Evolutionary conservation across 2,797 vertebrate genomes (phyloP), one percentile per base, ranked within the genome.

Genomic region (Emydoidea blandingii): DNA sequence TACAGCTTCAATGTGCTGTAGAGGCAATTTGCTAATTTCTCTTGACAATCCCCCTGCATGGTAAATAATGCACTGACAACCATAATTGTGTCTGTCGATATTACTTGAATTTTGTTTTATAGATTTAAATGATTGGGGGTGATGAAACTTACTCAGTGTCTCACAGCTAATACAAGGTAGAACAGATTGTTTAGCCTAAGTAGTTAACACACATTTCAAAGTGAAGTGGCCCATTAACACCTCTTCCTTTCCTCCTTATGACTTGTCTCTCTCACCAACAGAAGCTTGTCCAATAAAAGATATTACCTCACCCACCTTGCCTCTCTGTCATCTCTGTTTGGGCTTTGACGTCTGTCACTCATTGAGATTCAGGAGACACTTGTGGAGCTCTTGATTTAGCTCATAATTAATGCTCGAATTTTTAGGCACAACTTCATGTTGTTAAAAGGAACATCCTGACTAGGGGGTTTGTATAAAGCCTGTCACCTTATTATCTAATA

Each of bases 391-490:
- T 44, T 74, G 68, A 74, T 74, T 74, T 44, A 41, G 37, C 68
- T 25, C n/a, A 5, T 37, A 74, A 59, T 19, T 44, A 37, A 78
- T n/a, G 5, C 53, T 59, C 3, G 0, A 27, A 34, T 52, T 47
- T 2, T 34, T 15, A 19, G 62, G 53, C 53, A 62, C 25, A 15
- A 31, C 5, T n/a, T 12, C 21, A 1, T 21, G 80, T 27, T 44
- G 1, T 34, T 1, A 25, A 49, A 23, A 9, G 74, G 19, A 72
- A 62, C 52, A 3, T 27, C 0, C 34, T 4, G 18, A 8, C 41
- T 3, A 19, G 5, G 14, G 49, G 25, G 12, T 4, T n/a, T 6
- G 57, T 6, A 1, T 49, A 4, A 3, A 2, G 1, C 34, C 78
- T 8, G 1, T 12, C 6, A 10, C 57, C 27, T 9, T 4, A 1